A percentile compares a stretch with the other conserved stretches of the same genome.
phyloP scores from a whole-genome alignment of 2,888 invertebrate genomes.

The Ecdyonurus torrentis region DNA sequence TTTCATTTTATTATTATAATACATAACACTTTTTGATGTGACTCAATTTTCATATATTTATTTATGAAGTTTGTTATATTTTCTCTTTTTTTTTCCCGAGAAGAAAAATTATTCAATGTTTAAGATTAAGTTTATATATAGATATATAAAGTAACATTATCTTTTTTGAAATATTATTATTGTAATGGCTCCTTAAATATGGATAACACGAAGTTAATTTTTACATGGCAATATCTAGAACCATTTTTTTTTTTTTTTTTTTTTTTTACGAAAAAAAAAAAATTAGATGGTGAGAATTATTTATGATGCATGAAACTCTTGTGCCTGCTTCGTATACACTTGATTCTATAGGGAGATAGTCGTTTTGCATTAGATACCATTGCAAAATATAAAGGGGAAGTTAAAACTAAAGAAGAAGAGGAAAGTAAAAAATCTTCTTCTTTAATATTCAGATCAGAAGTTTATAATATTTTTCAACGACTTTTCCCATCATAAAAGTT shows the following conservation, averaged over 20 bases:
- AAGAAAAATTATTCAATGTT: too few relatives aligned
- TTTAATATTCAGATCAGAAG: neutral
- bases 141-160: too few relatives aligned
- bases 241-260: neutral
- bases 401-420: neutral
- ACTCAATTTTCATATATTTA: too few relatives aligned
- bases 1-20: too few relatives aligned
- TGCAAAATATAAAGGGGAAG: neutral
- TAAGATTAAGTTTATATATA: too few relatives aligned
- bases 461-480: neutral
- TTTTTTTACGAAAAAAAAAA: too few relatives aligned
- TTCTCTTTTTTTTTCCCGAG: too few relatives aligned
- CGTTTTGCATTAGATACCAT: neutral
- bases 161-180: too few relatives aligned
- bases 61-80: too few relatives aligned
- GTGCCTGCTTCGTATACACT: too few relatives aligned
- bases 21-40: too few relatives aligned
- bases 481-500: neutral
- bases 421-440: neutral
- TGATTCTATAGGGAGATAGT: neutral
- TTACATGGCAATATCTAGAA: neutral
- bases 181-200: neutral
- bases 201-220: neutral
- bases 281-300: neutral
- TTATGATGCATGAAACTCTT: neutral